These are phyloP conservation scores for Chloroceryle amazona DNA, from an alignment of 2,797 vertebrate genomes.

Conservation along the genomic window DNA sequence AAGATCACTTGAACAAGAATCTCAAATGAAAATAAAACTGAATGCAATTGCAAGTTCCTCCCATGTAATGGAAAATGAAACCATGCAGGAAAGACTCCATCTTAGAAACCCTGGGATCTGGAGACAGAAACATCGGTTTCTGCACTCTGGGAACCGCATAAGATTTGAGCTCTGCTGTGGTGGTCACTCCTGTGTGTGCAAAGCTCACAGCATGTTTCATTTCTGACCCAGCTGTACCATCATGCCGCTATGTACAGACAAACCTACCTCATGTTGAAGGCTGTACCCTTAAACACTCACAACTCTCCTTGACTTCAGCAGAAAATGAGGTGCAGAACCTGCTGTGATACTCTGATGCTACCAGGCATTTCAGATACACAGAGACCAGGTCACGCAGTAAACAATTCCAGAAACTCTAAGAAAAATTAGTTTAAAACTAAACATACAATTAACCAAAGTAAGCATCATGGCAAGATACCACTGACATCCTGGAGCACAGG, in stretches of 20 bases:
- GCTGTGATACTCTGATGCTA: not conserved
- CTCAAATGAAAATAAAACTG: not conserved
- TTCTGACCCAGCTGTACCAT: not conserved
- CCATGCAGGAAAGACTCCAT: not conserved
- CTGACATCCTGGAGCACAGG: not conserved
- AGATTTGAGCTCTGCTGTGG: not conserved
- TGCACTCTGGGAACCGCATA: not conserved
- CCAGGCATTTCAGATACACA: not conserved
- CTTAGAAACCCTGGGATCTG: not conserved
- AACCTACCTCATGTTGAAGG: not conserved
- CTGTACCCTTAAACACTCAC: not conserved
- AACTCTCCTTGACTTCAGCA: not conserved
- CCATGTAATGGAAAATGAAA: not conserved
- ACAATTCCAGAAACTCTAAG: not conserved
- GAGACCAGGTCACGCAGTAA: not conserved
- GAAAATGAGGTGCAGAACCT: not conserved
- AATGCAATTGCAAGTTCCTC: not conserved
- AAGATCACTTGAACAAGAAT: not conserved
- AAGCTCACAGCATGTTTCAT: rapidly evolving
- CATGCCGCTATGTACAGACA: not conserved
- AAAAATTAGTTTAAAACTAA: not conserved
- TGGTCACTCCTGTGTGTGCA: not conserved
- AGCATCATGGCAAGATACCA: not conserved
- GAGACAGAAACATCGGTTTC: not conserved
- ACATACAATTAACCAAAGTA: not conserved